Evolutionary conservation across 2,113 vertebrate species (phyloP), one percentile per base, ranked within the genome.

Genomic region (Aptenodytes patagonicus): DNA sequence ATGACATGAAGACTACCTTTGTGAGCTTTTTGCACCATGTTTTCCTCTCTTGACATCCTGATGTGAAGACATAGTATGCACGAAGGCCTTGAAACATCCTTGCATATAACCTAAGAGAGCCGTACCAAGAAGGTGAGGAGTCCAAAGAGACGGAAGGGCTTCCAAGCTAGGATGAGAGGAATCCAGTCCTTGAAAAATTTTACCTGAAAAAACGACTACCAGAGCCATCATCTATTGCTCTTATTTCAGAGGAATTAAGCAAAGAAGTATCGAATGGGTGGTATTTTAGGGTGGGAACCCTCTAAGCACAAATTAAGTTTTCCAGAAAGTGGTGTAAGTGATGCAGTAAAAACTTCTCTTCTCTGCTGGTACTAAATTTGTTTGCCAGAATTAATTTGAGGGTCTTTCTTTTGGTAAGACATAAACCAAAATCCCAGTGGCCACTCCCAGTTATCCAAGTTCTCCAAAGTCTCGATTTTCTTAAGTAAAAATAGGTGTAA

Each of bases 401-500:
- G 81, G 65, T 91, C 87, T 85, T 91, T 52, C 28, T 72, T 93
- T 92, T 9, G 62, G 83, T 90, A 87, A 83, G 28, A 29, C 47
- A 6, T 42, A 58, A 93, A 36, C 70, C 49, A 54, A 68, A 95
- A 78, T 89, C 90, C 57, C 21, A 3, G 57, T 12, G 69, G 52
- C 58, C 40, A 0, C 78, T 94, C 85, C 93, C 82, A 80, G 73
- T 72, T 52, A 62, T 58, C 69, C 83, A 88, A 93, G 47, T 73
- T 65, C 42, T 52, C 79, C 93, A 57, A 75, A 85, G 40, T 22
- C 66, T 79, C 66, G 40, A 58, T 79, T 93, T 88, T 65, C 70
- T 49, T 24, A 34, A 93, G 70, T 34, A 76, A 44, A 84, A 87
- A 55, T 68, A 92, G 77, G 68, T 89, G 92, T 94, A 26, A 86